These are phyloP conservation scores for Diachasmimorpha longicaudata DNA, from an alignment of 1,140 invertebrate species.

Conservation along the genomic window DNA sequence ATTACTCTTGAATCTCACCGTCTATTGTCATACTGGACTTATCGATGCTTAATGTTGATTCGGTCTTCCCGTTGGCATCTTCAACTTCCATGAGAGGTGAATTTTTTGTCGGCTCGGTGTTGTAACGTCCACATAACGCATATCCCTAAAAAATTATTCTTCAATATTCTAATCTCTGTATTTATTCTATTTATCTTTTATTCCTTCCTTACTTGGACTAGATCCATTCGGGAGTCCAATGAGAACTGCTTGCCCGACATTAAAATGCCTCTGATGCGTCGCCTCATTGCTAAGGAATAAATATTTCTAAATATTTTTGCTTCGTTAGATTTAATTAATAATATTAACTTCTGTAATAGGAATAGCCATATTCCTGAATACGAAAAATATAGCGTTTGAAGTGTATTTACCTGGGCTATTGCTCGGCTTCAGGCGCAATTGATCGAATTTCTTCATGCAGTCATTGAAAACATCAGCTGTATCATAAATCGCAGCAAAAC, in stretches of 20 bases:
- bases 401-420: conserved; percentile 76
- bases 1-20: conserved; percentile 6
- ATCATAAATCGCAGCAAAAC: conserved; percentile 94
- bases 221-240: conserved; percentile 88
- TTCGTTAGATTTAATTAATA: no score
- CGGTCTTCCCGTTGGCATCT: conserved; percentile 39
- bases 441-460: conserved; percentile 76
- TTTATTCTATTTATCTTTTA: no score
- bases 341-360: no score
- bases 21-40: conserved; percentile 39
- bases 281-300: conserved; percentile 70
- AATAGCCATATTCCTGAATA: no score
- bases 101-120: conserved; percentile 52
- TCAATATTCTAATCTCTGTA: no score
- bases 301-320: neutral
- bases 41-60: conserved; percentile 48
- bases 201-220: conserved; percentile 71
- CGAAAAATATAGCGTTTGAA: no score
- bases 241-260: conserved; percentile 91
- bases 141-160: conserved; percentile 44
- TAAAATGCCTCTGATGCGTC: conserved; percentile 83
- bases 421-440: conserved; percentile 71
- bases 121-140: conserved; percentile 46
- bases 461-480: conserved; percentile 82
- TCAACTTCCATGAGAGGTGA: conserved; percentile 68